Conservation (phyloP, 1,140 invertebrate genomes). For the Drosophila funebris region DNA sequence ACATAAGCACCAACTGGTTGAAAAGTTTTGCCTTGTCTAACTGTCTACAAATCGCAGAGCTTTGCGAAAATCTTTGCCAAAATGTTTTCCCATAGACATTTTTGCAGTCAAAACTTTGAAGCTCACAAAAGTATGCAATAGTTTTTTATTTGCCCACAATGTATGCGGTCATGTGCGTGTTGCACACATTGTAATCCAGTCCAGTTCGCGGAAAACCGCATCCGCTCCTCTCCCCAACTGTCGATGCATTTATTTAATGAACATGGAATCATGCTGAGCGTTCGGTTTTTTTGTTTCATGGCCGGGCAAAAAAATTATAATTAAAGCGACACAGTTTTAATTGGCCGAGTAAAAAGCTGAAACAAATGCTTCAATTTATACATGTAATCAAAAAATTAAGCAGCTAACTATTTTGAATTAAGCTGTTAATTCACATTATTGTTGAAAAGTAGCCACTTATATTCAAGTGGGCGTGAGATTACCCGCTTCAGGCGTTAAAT, state of each 20-base stretch:
- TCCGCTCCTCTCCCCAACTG: conserved; percentile 29
- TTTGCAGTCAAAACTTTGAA: conserved; percentile 55
- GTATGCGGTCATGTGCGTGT: conserved; percentile 49
- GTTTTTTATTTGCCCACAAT: conserved; percentile 64
- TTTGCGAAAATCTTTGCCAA: conserved; percentile 77
- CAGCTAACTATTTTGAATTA: conserved; percentile 27
- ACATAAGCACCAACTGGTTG: conserved; percentile 14
- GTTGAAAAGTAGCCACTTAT: conserved; percentile 12
- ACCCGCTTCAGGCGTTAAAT: conserved; percentile 7
- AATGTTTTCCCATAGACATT: conserved; percentile 79
- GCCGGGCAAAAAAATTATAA: conserved; percentile 9
- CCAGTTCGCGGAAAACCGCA: conserved; percentile 5
- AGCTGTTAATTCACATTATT: conserved; percentile 60
- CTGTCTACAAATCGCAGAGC: conserved; percentile 79
- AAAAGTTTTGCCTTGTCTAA: conserved; percentile 72
- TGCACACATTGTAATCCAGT: conserved; percentile 51
- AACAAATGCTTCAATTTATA: conserved; percentile 24
- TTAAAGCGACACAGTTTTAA: conserved; percentile 29
- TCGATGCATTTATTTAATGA: conserved; percentile 58
- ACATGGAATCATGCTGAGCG: conserved; percentile 47
- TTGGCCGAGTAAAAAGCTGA: conserved; percentile 31
- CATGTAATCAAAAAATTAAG: conserved; percentile 52
- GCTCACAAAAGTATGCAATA: conserved; percentile 64
- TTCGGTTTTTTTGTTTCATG: not conserved
- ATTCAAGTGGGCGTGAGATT: not conserved